phyloP scores from a whole-genome alignment of 2,113 vertebrate species.

The Psilopsiagon aymara region DNA sequence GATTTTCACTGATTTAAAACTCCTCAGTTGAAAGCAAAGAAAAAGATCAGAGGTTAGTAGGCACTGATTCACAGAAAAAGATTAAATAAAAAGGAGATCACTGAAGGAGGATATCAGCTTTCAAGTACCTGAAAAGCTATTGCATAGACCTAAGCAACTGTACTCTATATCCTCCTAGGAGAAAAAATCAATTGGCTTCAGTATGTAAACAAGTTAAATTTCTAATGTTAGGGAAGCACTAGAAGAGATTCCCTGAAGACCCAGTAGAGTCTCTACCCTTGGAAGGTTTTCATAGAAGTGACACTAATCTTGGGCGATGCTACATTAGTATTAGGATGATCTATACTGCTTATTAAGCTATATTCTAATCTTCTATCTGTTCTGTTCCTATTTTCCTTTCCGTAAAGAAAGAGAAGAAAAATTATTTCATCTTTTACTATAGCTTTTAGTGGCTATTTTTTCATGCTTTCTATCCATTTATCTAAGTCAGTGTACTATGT shows the following conservation, averaged over 20 bases:
- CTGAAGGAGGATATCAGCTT: neutral
- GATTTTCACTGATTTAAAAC: neutral
- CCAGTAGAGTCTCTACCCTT: neutral
- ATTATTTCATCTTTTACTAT: neutral
- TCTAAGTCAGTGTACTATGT: neutral
- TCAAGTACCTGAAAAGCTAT: neutral
- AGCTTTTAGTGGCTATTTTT: neutral
- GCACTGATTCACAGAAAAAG: neutral
- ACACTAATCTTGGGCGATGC: neutral
- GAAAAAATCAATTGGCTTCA: neutral
- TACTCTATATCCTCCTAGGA: neutral
- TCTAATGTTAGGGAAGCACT: neutral
- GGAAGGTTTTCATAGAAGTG: neutral
- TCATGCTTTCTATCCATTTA: neutral
- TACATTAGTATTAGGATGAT: neutral
- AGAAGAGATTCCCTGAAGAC: neutral
- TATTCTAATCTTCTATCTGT: neutral
- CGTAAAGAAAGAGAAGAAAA: neutral
- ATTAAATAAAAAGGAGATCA: neutral
- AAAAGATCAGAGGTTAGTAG: neutral
- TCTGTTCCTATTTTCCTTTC: neutral
- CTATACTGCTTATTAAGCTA: neutral
- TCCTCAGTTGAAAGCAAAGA: neutral
- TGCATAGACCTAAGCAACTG: neutral
- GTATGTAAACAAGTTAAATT: neutral